Evolutionary conservation across 2,888 invertebrate genomes (phyloP).

Genomic region (Acanthosepion esculentum): DNA sequence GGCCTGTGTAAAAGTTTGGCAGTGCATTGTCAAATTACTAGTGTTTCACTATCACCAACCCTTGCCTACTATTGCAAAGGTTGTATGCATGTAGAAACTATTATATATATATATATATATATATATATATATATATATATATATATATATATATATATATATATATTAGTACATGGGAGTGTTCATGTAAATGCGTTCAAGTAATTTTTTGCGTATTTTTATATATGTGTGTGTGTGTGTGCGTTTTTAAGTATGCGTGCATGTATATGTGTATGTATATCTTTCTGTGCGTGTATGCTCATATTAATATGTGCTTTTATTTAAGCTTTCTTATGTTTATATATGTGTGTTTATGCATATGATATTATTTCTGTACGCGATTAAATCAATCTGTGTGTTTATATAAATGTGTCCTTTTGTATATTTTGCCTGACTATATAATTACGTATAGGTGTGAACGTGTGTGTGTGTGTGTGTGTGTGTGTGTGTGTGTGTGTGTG

Average conservation of each 20-base stretch:
- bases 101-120: neutral
- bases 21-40: conserved; percentile 6
- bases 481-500: neutral
- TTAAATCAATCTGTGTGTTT: neutral
- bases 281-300: neutral
- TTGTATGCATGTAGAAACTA: neutral
- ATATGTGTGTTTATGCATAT: neutral
- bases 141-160: neutral
- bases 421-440: neutral
- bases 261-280: neutral
- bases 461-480: neutral
- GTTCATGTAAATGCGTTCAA: no score
- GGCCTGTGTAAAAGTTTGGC: neutral
- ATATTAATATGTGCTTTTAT: neutral
- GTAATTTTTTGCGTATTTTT: neutral
- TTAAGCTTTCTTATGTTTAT: neutral
- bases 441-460: neutral
- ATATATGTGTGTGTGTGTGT: neutral
- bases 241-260: no score
- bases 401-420: neutral
- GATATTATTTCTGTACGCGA: no score
- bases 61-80: no score
- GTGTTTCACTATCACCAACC: neutral
- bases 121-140: conserved; percentile 10
- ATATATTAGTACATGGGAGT: no score